These are phyloP conservation scores for Abrostola tripartita DNA, from an alignment of 2,888 invertebrate species.

Conservation along the genomic window DNA sequence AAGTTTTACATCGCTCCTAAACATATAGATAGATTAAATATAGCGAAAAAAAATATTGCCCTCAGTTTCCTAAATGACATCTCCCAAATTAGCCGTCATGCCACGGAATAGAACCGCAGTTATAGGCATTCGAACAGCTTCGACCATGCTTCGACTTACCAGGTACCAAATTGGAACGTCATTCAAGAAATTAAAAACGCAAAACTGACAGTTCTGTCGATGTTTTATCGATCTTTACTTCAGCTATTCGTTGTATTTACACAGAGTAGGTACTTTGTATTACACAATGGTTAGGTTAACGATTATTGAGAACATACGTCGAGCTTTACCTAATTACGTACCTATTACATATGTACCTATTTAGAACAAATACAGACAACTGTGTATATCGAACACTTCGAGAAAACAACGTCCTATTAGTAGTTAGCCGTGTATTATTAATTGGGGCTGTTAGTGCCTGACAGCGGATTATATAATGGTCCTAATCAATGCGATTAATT, in stretches of 20 bases:
- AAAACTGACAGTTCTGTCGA: background rate
- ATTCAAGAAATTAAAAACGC: background rate
- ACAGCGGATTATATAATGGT: constrained; percentile 29
- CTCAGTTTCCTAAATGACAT: constrained; percentile 1
- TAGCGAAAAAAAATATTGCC: background rate
- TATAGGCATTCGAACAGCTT: background rate
- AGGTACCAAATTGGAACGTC: constrained; percentile 1
- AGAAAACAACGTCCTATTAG: constrained; percentile 2
- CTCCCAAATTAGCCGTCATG: constrained; percentile 3
- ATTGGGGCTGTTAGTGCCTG: constrained; percentile 23
- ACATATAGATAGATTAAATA: no score
- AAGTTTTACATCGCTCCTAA: no score
- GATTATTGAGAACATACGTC: no score
- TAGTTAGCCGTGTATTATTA: constrained; percentile 21
- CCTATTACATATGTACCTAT: no score
- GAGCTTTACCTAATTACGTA: no score
- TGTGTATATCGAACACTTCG: background rate
- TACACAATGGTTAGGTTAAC: no score
- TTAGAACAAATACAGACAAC: no score
- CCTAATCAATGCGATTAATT: constrained; percentile 21
- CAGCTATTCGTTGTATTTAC: no score
- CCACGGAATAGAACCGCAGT: background rate
- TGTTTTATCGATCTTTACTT: background rate
- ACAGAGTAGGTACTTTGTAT: no score
- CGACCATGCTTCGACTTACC: background rate